phyloP scores from a whole-genome alignment of 92 coral and sea anemone species.

The Siderastrea siderea region DNA sequence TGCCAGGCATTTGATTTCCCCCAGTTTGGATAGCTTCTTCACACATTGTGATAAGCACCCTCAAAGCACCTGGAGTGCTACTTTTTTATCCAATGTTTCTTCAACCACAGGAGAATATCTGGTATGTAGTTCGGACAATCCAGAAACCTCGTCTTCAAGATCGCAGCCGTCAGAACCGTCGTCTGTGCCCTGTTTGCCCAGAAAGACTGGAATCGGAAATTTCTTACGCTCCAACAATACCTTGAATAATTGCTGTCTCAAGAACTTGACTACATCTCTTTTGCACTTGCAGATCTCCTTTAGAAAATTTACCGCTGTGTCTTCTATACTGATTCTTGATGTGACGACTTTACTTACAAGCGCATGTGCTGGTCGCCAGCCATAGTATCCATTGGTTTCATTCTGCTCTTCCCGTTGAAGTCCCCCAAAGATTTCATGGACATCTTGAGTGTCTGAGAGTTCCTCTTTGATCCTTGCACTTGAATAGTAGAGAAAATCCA shows the following conservation, averaged over 20 bases:
- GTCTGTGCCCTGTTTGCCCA: neutral
- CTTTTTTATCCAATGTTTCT: conserved; percentile 21
- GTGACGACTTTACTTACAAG: conserved; percentile 74
- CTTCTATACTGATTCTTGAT: conserved; percentile 21
- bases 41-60: conserved; percentile 49
- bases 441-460: neutral
- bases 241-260: conserved; percentile 44
- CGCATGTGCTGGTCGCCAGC: conserved; percentile 81
- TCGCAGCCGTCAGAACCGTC: conserved; percentile 2
- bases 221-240: conserved; percentile 56
- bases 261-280: conserved; percentile 46
- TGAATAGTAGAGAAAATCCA: conserved; percentile 36
- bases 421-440: conserved; percentile 70
- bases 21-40: conserved; percentile 27
- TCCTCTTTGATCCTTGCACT: conserved; percentile 8
- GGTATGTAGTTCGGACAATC: conserved; percentile 43
- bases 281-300: conserved; percentile 27
- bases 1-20: conserved; percentile 70
- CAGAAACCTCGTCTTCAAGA: conserved; percentile 46
- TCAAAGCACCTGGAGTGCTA: conserved; percentile 33
- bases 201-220: conserved; percentile 40
- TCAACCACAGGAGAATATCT: conserved; percentile 42
- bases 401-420: conserved; percentile 64
- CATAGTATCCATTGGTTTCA: conserved; percentile 58
- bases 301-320: conserved; percentile 30